These are phyloP conservation scores for Magallana gigas DNA, from an alignment of 1,140 invertebrate species.

Conservation along the genomic window DNA sequence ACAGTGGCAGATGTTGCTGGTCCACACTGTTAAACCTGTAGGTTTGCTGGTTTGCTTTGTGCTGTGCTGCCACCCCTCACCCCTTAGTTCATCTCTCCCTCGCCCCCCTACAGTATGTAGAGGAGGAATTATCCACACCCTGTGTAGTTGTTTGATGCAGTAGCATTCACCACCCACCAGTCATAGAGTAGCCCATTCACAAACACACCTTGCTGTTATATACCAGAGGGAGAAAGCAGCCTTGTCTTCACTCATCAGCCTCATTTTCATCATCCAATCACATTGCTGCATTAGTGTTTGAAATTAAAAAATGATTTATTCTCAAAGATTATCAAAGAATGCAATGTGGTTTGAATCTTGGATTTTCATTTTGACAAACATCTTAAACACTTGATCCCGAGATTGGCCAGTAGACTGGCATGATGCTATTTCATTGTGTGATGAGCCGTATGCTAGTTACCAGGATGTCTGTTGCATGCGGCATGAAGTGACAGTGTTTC, in stretches of 20 bases:
- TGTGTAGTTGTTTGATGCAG: constrained; percentile 1
- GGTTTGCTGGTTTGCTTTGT: constrained; percentile 22
- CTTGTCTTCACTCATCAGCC: too few species aligned
- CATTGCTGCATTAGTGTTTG: too few species aligned
- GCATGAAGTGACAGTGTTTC: constrained; percentile 23
- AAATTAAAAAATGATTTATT: too few species aligned
- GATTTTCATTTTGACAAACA: too few species aligned
- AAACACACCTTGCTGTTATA: neutral
- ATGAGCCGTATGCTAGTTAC: too few species aligned
- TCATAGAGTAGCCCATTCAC: neutral
- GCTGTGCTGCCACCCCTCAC: neutral
- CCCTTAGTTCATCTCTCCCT: neutral
- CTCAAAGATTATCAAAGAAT: too few species aligned
- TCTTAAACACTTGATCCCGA: too few species aligned
- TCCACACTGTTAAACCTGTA: neutral
- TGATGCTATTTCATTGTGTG: too few species aligned
- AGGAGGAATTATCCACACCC: constrained; percentile 1
- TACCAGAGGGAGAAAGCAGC: too few species aligned
- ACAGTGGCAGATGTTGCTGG: constrained; percentile 17
- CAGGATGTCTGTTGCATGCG: neutral
- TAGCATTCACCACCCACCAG: neutral
- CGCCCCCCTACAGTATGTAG: neutral
- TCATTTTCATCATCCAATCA: too few species aligned
- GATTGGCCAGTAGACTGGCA: too few species aligned
- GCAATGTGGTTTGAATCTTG: too few species aligned